Evolutionary conservation across 2,888 invertebrate species (phyloP), one percentile per base, ranked within the genome.

Genomic region (Loripinus fragilis): DNA sequence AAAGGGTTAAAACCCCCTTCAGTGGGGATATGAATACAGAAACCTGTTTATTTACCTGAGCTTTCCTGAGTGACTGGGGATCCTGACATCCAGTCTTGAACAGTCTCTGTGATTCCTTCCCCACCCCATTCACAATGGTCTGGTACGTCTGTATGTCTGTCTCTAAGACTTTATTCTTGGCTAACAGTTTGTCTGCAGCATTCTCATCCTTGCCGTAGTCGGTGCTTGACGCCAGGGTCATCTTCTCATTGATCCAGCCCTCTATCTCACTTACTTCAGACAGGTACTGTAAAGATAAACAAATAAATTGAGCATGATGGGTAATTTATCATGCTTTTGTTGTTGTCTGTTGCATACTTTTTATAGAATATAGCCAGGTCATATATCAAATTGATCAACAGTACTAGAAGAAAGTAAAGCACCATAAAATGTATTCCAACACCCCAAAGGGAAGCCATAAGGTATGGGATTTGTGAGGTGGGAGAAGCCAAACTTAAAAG

Each of bases 221-320:
- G 55, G 95, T 95, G 0, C 97, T 97, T 15, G 96, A 96, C 20
- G 98, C 97, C 65, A 99, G 95, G 0, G 98, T 96, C 93, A 97
- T 96, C 94, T 98, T 98, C 94, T 99, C 99, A 86, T 97, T 97
- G 94, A 99, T 96, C 98, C 98, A 99, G 0, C 98, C 98, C 90
- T 99, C 98, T 0, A 98, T 97, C 92, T 99, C 99, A 94, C 98
- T 98, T 0, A 98, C 98, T 93, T 99, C 99, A 0, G 98, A 97
- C 93, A 98, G 97, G 94, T 98, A 98, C 95, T 96, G 97, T 88
- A 83, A 79, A 50, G 68, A 23, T 76, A 71, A 45, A 41, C 7
- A 41, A 41, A 41, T 41, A 15, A 15, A 41, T 41, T 41, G 41
- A 41, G 15, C 7, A n/a, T n/a, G n/a, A n/a, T n/a, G n/a, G n/a